These are phyloP conservation scores for Festucalex cinctus DNA, from an alignment of 2,113 vertebrate genomes.

Conservation along the genomic window DNA sequence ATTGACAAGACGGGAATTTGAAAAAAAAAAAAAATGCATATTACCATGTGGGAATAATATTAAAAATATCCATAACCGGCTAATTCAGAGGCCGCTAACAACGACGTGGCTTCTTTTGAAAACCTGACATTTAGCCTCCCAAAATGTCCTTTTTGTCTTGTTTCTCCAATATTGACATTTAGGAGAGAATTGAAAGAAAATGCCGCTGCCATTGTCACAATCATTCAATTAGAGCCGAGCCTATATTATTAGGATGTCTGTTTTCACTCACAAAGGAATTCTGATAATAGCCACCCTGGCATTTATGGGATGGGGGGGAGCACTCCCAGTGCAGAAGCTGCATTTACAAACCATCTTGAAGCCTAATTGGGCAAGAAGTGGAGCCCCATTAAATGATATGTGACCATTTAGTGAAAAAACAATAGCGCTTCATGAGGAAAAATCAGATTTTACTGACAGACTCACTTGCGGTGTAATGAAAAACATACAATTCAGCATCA, in stretches of 20 bases:
- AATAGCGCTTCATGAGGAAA: not conserved
- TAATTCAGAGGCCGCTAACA: not conserved
- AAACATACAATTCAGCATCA: constrained; percentile 1
- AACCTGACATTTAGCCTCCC: constrained; percentile 51
- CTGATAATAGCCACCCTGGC: constrained; percentile 71
- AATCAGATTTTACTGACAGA: constrained; percentile 8
- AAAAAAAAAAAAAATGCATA: too few relatives aligned
- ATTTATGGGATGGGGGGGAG: constrained; percentile 62
- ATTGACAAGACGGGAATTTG: too few relatives aligned
- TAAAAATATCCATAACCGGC: too few relatives aligned
- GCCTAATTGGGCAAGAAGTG: constrained; percentile 70
- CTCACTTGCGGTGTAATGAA: constrained; percentile 1
- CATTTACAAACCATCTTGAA: constrained; percentile 58
- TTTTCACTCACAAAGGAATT: constrained; percentile 59
- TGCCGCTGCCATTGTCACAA: constrained; percentile 39
- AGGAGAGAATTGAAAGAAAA: constrained; percentile 38
- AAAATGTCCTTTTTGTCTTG: constrained; percentile 32
- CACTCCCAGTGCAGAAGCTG: constrained; percentile 47
- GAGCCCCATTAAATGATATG: constrained; percentile 58
- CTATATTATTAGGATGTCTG: constrained; percentile 50
- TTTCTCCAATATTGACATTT: constrained; percentile 63
- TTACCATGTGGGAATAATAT: not conserved
- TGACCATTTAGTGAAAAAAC: constrained; percentile 14
- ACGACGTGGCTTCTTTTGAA: constrained; percentile 29
- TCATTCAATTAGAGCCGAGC: constrained; percentile 65